Evolutionary conservation across 35 echinoderm and acorn worm genomes (phyloP).

Genomic region (Amphiura filiformis): DNA sequence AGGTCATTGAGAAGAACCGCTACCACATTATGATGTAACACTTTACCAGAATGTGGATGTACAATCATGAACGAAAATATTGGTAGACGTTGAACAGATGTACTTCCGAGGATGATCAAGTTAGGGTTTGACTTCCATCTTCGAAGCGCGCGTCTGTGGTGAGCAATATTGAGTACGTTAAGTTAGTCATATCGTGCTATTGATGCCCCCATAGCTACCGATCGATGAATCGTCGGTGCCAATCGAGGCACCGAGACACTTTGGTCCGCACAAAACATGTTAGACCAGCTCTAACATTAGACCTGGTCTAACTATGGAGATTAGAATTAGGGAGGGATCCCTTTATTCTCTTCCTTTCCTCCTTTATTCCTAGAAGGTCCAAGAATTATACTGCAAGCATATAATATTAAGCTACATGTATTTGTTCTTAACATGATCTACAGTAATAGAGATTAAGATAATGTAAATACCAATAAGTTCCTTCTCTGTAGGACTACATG

Average conservation of each 20-base stretch:
- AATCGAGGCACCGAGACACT: background rate
- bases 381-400: no score
- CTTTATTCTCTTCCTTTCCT: background rate
- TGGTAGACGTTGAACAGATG: conserved; percentile 52
- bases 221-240: background rate
- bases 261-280: background rate
- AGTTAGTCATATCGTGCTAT: background rate
- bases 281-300: no score
- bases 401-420: no score
- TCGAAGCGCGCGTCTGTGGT: conserved; percentile 58
- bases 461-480: no score
- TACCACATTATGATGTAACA: conserved; percentile 92
- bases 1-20: conserved; percentile 89
- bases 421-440: no score
- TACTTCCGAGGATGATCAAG: conserved; percentile 71
- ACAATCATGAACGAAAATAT: conserved; percentile 95
- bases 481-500: no score
- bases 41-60: conserved; percentile 72
- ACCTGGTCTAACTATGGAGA: no score
- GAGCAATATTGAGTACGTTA: background rate
- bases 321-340: background rate
- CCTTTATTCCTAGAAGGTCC: no score
- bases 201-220: background rate
- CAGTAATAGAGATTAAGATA: no score
- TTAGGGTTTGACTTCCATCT: conserved; percentile 66